phyloP scores from a whole-genome alignment of 2,797 vertebrate genomes.

The Arrhamphus sclerolepis region DNA sequence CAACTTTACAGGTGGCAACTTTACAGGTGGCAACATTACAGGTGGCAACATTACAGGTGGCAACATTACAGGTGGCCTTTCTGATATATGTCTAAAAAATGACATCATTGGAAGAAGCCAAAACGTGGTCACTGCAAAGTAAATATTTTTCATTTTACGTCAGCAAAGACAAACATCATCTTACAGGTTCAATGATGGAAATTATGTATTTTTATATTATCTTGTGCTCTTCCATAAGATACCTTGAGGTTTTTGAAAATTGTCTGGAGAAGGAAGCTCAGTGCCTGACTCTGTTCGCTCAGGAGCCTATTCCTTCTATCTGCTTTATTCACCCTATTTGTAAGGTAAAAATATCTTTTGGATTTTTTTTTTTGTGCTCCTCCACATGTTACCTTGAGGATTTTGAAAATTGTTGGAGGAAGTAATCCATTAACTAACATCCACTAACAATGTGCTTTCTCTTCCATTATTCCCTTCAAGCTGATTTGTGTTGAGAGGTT shows the following conservation, averaged over 20 bases:
- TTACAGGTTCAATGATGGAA: not conserved
- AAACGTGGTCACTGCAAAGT: not conserved
- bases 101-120: rapidly evolving
- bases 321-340: too few species aligned
- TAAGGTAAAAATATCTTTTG: too few species aligned
- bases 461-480: too few species aligned
- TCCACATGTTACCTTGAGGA: not conserved
- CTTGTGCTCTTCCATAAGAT: conserved; percentile 15
- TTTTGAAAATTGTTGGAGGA: too few species aligned
- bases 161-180: too few species aligned
- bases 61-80: not conserved
- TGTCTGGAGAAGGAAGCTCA: not conserved
- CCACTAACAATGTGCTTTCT: too few species aligned
- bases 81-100: too few species aligned
- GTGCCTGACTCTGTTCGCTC: too few species aligned
- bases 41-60: not conserved
- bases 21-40: not conserved
- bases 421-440: too few species aligned
- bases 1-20: not conserved
- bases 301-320: too few species aligned
- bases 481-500: too few species aligned
- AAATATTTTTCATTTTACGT: not conserved
- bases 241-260: not conserved
- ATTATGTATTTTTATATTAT: not conserved
- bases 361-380: not conserved